Conservation (phyloP, 2,888 invertebrate genomes). For the Meloe dianella region DNA sequence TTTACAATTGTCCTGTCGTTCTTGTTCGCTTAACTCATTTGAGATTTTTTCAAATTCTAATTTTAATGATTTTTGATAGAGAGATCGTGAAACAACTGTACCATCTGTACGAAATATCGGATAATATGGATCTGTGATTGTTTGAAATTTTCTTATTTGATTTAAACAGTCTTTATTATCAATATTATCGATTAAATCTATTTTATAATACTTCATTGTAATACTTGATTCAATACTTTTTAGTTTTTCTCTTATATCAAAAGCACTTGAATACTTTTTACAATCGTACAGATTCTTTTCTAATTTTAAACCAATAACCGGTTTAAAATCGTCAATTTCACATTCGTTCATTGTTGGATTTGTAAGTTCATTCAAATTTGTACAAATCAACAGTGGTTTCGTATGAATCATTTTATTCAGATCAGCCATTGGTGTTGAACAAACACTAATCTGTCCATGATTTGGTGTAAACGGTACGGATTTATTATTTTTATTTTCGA, state of each 20-base stretch:
- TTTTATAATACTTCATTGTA: slow-evolving; percentile 64
- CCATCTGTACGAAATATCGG: slow-evolving; percentile 80
- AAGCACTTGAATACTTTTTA: slow-evolving; percentile 64
- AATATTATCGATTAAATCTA: slow-evolving; percentile 58
- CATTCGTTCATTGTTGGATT: slow-evolving; percentile 30
- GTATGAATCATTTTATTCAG: slow-evolving; percentile 71
- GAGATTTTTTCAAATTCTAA: slow-evolving; percentile 14
- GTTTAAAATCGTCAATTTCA: slow-evolving; percentile 25
- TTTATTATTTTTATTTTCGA: slow-evolving; percentile 35
- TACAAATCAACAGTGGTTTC: slow-evolving; percentile 76
- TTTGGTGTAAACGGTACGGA: slow-evolving; percentile 57
- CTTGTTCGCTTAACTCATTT: slow-evolving; percentile 14
- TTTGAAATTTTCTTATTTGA: slow-evolving; percentile 56
- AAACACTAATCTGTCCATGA: slow-evolving; percentile 75
- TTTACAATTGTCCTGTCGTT: slow-evolving; percentile 42
- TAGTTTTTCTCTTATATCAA: slow-evolving; percentile 68
- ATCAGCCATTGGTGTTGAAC: slow-evolving; percentile 80
- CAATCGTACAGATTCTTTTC: slow-evolving; percentile 43
- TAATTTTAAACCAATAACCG: slow-evolving; percentile 33
- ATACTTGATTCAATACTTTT: slow-evolving; percentile 65
- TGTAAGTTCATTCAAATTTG: slow-evolving; percentile 58
- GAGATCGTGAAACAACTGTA: slow-evolving; percentile 72
- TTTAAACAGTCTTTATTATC: slow-evolving; percentile 39
- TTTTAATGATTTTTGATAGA: slow-evolving; percentile 63
- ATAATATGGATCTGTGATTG: slow-evolving; percentile 79